Evolutionary conservation across 2,797 vertebrate species (phyloP).

Genomic region (Periparus ater): DNA sequence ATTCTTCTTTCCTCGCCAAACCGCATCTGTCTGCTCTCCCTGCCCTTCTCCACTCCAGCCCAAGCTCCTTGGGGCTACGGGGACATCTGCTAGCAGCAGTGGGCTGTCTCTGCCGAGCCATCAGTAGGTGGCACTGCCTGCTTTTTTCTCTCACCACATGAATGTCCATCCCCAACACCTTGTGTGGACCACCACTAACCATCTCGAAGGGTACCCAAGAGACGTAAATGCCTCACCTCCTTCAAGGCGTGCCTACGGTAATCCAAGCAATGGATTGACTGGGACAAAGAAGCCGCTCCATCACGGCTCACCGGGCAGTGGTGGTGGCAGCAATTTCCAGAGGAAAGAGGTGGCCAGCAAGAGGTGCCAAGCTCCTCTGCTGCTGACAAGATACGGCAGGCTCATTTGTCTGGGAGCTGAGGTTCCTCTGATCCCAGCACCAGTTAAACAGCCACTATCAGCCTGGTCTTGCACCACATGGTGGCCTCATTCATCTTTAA

Average conservation of each 20-base stretch:
- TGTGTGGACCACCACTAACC: not conserved
- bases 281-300: not conserved
- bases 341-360: not conserved
- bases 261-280: not conserved
- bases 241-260: not conserved
- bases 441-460: not conserved
- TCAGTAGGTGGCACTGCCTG: constrained; percentile 69
- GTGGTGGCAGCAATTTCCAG: not conserved
- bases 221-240: not conserved
- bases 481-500: not conserved
- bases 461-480: not conserved
- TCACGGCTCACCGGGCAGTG: accelerated
- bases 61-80: constrained; percentile 12
- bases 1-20: constrained; percentile 71
- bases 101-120: constrained; percentile 5
- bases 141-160: not conserved
- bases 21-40: constrained; percentile 68
- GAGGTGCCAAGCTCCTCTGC: not conserved
- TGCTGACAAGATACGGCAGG: not conserved
- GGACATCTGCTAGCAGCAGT: constrained; percentile 27
- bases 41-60: constrained; percentile 58
- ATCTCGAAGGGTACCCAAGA: not conserved
- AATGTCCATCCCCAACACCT: not conserved
- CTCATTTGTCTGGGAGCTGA: not conserved
- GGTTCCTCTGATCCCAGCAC: not conserved